Evolutionary conservation across 2,113 vertebrate genomes (phyloP).

Genomic region (Telmatochromis sp.): DNA sequence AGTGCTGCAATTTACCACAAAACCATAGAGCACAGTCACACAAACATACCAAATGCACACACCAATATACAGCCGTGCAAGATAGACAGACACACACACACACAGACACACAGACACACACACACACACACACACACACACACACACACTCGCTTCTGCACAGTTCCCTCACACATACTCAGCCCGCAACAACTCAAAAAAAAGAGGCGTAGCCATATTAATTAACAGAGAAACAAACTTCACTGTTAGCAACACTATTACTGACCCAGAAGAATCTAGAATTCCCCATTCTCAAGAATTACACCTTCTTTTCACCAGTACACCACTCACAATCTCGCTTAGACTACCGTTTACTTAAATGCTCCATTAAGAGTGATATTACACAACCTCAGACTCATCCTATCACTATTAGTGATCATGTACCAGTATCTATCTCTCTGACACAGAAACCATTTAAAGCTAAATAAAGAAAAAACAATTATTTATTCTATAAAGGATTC

Average conservation of each 20-base stretch:
- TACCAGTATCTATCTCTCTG: not conserved
- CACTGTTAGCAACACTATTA: not conserved
- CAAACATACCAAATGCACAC: not conserved
- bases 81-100: not conserved
- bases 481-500: not conserved
- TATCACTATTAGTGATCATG: not conserved
- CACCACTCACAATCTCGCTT: not conserved
- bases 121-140: not conserved
- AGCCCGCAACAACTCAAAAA: not conserved
- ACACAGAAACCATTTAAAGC: not conserved
- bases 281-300: not conserved
- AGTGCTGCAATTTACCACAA: not conserved
- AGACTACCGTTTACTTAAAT: not conserved
- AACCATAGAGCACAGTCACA: not conserved
- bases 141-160: not conserved
- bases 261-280: not conserved
- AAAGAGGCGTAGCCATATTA: not conserved
- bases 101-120: too few species aligned
- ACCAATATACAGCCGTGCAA: not conserved
- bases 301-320: not conserved
- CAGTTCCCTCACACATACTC: not conserved
- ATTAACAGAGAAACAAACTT: not conserved
- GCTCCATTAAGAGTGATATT: not conserved
- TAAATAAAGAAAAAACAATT: not conserved
- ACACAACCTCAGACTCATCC: not conserved